Percentiles rank a stretch among this genome's conserved stretches.
Conservation (phyloP, 2,797 vertebrate genomes). For the Poeciliopsis gracilis region DNA sequence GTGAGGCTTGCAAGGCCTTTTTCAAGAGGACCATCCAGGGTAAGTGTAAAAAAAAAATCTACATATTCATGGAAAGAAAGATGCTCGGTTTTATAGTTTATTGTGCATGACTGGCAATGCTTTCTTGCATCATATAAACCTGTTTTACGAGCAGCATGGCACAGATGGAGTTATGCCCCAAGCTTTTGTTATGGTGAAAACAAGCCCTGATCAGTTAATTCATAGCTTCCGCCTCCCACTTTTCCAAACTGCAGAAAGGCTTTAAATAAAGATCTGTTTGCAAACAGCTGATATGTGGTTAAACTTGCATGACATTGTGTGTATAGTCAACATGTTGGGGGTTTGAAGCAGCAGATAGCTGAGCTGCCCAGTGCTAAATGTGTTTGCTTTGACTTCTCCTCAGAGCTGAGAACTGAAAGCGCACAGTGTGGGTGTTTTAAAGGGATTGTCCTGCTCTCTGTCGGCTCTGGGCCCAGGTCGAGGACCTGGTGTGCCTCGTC, state of each 20-base stretch:
- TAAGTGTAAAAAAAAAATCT: conserved; percentile 62
- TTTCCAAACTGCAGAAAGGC: conserved; percentile 37
- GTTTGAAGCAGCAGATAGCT: conserved; percentile 47
- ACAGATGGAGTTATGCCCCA: conserved; percentile 41
- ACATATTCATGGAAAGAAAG: neutral
- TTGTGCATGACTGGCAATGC: conserved; percentile 38
- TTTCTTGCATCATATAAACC: conserved; percentile 60
- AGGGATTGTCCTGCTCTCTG: conserved; percentile 45
- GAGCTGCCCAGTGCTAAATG: conserved; percentile 12
- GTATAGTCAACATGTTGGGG: conserved; percentile 68
- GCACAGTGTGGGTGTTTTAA: conserved; percentile 42
- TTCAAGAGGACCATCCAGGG: conserved; percentile 99
- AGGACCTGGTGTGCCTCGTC: conserved; percentile 19
- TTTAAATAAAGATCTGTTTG: conserved; percentile 69
- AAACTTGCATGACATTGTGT: conserved; percentile 50
- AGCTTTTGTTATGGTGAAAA: conserved; percentile 69
- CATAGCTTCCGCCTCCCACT: conserved; percentile 39
- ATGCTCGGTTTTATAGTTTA: conserved; percentile 38
- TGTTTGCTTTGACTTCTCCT: conserved; percentile 1
- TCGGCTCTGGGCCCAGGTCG: conserved; percentile 21
- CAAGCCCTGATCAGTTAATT: conserved; percentile 56
- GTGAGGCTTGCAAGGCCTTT: conserved; percentile 99
- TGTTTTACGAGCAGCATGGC: conserved; percentile 65
- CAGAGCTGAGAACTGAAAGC: conserved; percentile 16
- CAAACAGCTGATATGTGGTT: conserved; percentile 72